phyloP scores from a whole-genome alignment of 2,797 vertebrate genomes.

The Nannoperca australis region DNA sequence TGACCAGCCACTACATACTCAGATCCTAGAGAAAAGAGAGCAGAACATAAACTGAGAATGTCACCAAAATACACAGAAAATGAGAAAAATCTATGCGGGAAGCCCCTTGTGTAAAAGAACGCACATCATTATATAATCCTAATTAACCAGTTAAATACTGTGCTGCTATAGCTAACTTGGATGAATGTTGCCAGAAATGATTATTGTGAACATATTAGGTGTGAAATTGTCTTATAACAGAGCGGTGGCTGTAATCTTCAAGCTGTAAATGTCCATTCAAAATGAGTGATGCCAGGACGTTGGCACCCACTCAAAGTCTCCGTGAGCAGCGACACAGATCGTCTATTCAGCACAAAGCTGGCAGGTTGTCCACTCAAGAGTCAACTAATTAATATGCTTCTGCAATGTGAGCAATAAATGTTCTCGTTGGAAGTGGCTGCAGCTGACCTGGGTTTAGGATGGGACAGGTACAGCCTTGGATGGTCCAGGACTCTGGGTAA shows the following conservation, averaged over 20 bases:
- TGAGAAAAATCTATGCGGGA: background rate
- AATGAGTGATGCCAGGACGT: constrained; percentile 47
- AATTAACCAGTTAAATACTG: constrained; percentile 23
- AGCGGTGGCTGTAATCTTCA: constrained; percentile 46
- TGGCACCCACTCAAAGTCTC: constrained; percentile 54
- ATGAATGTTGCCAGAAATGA: constrained; percentile 38
- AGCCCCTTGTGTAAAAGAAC: background rate
- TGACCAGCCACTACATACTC: constrained; percentile 93
- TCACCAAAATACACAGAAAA: constrained; percentile 7
- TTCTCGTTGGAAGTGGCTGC: constrained; percentile 7
- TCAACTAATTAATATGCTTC: constrained; percentile 39
- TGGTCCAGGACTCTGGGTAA: constrained; percentile 94
- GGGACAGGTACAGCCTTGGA: constrained; percentile 92
- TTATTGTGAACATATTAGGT: constrained; percentile 37
- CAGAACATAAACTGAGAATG: constrained; percentile 9
- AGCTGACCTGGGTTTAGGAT: constrained; percentile 92
- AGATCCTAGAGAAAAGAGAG: constrained; percentile 80
- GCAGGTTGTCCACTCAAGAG: constrained; percentile 30
- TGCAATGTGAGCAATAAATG: constrained; percentile 36
- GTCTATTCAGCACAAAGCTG: constrained; percentile 55
- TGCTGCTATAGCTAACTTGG: constrained; percentile 10
- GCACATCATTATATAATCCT: constrained; percentile 29
- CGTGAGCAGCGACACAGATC: constrained; percentile 35
- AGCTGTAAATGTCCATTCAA: constrained; percentile 58
- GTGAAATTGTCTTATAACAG: constrained; percentile 53